phyloP scores from a whole-genome alignment of 2,888 invertebrate genomes.

The Dorcus parallelipipedus region DNA sequence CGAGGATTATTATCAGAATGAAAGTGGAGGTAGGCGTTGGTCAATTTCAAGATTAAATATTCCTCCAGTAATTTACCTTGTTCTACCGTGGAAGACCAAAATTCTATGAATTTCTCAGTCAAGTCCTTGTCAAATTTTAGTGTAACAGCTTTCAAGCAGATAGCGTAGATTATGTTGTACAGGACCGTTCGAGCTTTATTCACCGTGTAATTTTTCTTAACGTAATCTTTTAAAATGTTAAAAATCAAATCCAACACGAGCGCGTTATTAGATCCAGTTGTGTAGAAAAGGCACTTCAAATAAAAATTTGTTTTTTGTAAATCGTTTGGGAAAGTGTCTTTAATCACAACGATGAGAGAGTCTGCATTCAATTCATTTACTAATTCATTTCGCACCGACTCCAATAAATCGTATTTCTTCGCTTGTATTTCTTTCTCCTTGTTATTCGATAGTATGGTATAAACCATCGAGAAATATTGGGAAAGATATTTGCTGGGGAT shows the following conservation, averaged over 20 bases:
- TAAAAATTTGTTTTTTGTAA: not conserved
- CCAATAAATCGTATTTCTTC: too few species aligned
- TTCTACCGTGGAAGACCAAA: too few species aligned
- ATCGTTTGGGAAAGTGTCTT: too few species aligned
- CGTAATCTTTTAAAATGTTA: not conserved
- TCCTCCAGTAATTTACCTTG: not conserved
- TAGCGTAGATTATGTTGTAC: not conserved
- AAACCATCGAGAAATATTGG: too few species aligned
- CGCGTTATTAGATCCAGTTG: not conserved
- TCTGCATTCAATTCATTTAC: too few species aligned
- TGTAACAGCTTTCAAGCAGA: not conserved
- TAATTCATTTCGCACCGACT: too few species aligned
- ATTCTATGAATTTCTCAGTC: not conserved
- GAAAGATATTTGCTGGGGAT: too few species aligned
- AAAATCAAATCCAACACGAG: not conserved
- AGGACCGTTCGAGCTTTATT: not conserved
- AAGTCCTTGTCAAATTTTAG: not conserved
- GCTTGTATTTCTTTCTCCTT: too few species aligned
- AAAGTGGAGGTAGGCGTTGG: not conserved
- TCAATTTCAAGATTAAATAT: not conserved
- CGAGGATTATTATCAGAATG: too few species aligned
- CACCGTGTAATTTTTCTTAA: not conserved
- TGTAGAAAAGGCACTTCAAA: not conserved
- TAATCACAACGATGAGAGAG: too few species aligned
- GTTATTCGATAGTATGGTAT: too few species aligned